These are phyloP conservation scores for Abrostola tripartita DNA, from an alignment of 2,888 invertebrate genomes.

Conservation along the genomic window DNA sequence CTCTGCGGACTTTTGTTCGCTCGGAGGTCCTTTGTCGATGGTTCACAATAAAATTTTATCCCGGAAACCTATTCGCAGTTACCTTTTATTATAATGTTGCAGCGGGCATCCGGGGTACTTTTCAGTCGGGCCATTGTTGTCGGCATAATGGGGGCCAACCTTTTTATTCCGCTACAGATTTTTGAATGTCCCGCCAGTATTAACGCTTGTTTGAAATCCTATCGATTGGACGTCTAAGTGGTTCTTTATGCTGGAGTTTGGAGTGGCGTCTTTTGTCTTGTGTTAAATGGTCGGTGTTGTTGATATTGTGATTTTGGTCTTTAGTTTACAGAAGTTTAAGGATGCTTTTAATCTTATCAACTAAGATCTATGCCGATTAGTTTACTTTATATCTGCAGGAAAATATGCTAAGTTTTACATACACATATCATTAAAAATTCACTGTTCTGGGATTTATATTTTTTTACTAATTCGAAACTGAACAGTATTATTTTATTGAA, in stretches of 20 bases:
- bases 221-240: slow-evolving; percentile 55
- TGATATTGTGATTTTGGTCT: slow-evolving; percentile 12
- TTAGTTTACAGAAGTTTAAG: neutral
- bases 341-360: neutral
- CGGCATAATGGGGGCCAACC: slow-evolving; percentile 80
- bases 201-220: slow-evolving; percentile 58
- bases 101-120: slow-evolving; percentile 81
- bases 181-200: slow-evolving; percentile 68
- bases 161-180: slow-evolving; percentile 84
- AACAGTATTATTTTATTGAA: no score
- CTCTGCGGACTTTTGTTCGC: slow-evolving; percentile 60
- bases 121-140: slow-evolving; percentile 79
- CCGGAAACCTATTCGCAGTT: slow-evolving; percentile 86
- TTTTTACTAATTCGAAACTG: no score
- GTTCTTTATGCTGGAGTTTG: slow-evolving; percentile 48
- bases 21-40: slow-evolving; percentile 78
- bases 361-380: no score
- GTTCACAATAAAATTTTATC: slow-evolving; percentile 86
- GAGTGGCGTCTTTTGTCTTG: slow-evolving; percentile 34
- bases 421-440: no score
- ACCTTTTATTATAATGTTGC: slow-evolving; percentile 87
- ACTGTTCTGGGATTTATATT: no score
- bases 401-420: no score
- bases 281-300: slow-evolving; percentile 16
- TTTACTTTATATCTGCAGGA: no score